phyloP scores from a whole-genome alignment of 2,888 invertebrate genomes.

The Dendrolimus pini region DNA sequence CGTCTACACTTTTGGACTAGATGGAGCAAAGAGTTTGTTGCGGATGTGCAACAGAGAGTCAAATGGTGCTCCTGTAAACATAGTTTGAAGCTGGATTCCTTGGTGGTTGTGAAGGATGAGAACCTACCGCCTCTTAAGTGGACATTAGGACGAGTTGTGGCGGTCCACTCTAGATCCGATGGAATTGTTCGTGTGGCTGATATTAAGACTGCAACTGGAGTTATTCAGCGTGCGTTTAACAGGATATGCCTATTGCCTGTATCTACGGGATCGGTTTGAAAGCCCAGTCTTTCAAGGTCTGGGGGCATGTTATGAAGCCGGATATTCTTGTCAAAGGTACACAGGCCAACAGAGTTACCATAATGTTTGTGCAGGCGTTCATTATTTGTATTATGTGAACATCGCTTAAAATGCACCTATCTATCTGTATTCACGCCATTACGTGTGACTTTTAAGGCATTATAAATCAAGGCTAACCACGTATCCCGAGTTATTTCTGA shows the following conservation, averaged over 20 bases:
- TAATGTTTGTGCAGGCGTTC: too few species aligned
- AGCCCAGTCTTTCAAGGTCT: conserved; percentile 3
- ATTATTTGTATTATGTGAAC: too few species aligned
- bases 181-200: conserved; percentile 17
- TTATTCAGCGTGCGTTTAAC: conserved; percentile 7
- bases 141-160: conserved; percentile 14
- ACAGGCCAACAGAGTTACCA: too few species aligned
- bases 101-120: conserved; percentile 18
- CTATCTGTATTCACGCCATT: too few species aligned
- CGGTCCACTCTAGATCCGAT: conserved; percentile 11
- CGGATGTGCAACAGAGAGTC: conserved; percentile 15
- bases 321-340: too few species aligned
- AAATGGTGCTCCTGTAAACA: conserved; percentile 14
- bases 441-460: too few species aligned
- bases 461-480: too few species aligned
- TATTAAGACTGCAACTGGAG: conserved; percentile 10
- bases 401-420: too few species aligned
- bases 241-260: conserved; percentile 8
- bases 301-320: conserved; percentile 11
- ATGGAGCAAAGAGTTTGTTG: conserved; percentile 17
- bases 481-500: too few species aligned
- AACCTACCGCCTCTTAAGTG: conserved; percentile 14
- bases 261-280: background rate
- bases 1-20: conserved; percentile 11
- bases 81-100: conserved; percentile 4